Base-by-base conservation (phyloP, 2,113 vertebrate species). In the Platysteira castanea region DNA sequence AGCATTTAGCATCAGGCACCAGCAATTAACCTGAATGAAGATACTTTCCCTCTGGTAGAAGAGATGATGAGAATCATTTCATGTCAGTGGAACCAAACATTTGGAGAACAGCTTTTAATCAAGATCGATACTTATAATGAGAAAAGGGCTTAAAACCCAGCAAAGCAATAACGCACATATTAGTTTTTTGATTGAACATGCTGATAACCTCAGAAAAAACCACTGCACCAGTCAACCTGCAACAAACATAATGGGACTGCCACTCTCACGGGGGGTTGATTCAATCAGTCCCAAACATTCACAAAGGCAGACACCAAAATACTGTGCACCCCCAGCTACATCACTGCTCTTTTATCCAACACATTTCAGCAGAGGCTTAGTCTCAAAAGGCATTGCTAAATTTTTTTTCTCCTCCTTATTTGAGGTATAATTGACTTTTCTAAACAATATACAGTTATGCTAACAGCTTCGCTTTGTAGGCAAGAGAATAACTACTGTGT, bases 81-180 rank as follows among this genome's bases (percentile, higher is more conserved):
- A 52, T 81, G 56, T 86, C 97, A 96, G 63, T 60, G 33, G 42
- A 90, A 95, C 73, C 73, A 94, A 93, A 96, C 89, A 96, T 92
- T 96, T 95, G 83, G 84, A 95, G 86, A 95, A 90, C 26, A 90
- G 78, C 31, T 97, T 97, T 96, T 93, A 97, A 97, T 96, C 89
- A 95, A 79, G 90, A 96, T 90, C 54, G 1, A 94, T 97, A 92
- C 26, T 47, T 80, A 69, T 97, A 97, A 97, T 96, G 97, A 97
- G 94, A 95, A 97, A 95, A 94, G 84, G 57, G 39, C 75, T 96
- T 96, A 75, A 96, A 96, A 97, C 71, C 87, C 59, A 97, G 77
- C 74, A 97, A 97, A 95, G 90, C 82, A 97, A 95, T 97, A 97
- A 97, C 60, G 63, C 30, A 89, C 71, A 90, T 95, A 96, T 91